Conservation (phyloP, 2,113 vertebrate genomes). For the Nannobrachium achirus region DNA sequence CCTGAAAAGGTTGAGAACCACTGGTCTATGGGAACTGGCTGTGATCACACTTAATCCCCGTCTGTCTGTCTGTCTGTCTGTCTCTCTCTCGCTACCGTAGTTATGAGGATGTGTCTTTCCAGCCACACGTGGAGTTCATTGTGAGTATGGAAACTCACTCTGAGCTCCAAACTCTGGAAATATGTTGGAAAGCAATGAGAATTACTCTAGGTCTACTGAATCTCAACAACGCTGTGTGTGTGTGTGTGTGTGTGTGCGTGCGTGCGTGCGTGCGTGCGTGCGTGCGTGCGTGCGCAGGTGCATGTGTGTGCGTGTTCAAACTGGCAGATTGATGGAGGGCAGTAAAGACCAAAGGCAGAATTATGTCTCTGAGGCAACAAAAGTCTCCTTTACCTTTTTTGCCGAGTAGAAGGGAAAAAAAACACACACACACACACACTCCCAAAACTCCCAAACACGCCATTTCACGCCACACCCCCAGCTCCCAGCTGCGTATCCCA, state of each 20-base stretch:
- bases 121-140: constrained; percentile 35
- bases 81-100: constrained; percentile 43
- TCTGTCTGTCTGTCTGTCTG: constrained; percentile 34
- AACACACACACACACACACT: no score
- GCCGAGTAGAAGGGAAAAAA: not conserved
- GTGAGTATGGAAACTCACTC: constrained; percentile 43
- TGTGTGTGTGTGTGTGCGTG: constrained; percentile 16
- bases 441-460: constrained; percentile 52
- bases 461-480: constrained; percentile 38
- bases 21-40: constrained; percentile 38
- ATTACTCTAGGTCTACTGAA: constrained; percentile 8
- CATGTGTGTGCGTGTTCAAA: not conserved
- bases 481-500: constrained; percentile 42
- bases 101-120: constrained; percentile 50
- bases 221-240: not conserved
- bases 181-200: constrained; percentile 39
- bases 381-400: constrained; percentile 17
- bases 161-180: constrained; percentile 50
- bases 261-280: constrained; percentile 14
- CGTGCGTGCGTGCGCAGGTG: constrained; percentile 44
- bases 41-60: not conserved
- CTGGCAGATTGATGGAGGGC: constrained; percentile 19
- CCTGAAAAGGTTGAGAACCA: constrained; percentile 14
- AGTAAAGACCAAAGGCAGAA: constrained; percentile 43
- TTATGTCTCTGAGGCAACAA: constrained; percentile 41